These are phyloP conservation scores for Aeoliscus strigatus DNA, from an alignment of 2,797 vertebrate species.

Conservation along the genomic window DNA sequence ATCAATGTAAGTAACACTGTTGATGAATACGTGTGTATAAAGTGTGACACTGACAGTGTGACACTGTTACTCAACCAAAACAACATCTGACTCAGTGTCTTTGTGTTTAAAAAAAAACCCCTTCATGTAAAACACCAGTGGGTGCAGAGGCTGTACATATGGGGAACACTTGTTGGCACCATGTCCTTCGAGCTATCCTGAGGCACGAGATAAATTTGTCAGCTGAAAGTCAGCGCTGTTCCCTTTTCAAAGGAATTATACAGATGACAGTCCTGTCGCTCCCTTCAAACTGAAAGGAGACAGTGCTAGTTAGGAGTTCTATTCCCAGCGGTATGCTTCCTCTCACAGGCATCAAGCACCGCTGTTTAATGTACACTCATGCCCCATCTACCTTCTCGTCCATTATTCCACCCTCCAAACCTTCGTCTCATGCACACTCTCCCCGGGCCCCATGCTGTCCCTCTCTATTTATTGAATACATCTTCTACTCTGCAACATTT, in stretches of 20 bases:
- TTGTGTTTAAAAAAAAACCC: too few species aligned
- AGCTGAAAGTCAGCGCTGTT: slow-evolving; percentile 26
- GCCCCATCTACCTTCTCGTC: slow-evolving; percentile 94
- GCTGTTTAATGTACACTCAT: slow-evolving; percentile 99
- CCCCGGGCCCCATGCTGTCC: slow-evolving; percentile 92
- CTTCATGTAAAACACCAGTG: too few species aligned
- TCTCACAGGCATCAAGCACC: slow-evolving; percentile 88
- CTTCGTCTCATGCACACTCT: slow-evolving; percentile 95
- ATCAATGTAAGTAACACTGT: too few species aligned
- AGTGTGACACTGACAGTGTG: too few species aligned
- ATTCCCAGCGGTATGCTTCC: slow-evolving; percentile 88
- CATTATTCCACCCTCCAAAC: slow-evolving; percentile 94
- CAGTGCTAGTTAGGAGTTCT: slow-evolving; percentile 97
- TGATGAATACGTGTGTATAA: too few species aligned
- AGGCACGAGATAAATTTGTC: slow-evolving; percentile 21
- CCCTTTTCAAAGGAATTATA: slow-evolving; percentile 62
- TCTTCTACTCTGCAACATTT: slow-evolving; percentile 94
- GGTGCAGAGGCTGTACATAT: neutral
- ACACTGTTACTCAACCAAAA: too few species aligned
- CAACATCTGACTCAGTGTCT: too few species aligned
- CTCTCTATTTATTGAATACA: slow-evolving; percentile 99
- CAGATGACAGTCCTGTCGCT: slow-evolving; percentile 77
- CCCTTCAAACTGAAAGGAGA: slow-evolving; percentile 81
- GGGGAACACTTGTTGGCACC: slow-evolving; percentile 4
- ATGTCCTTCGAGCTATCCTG: neutral